These are phyloP conservation scores for Hirtodrosophila alboralis DNA, from an alignment of 2,888 invertebrate genomes.

Conservation along the genomic window DNA sequence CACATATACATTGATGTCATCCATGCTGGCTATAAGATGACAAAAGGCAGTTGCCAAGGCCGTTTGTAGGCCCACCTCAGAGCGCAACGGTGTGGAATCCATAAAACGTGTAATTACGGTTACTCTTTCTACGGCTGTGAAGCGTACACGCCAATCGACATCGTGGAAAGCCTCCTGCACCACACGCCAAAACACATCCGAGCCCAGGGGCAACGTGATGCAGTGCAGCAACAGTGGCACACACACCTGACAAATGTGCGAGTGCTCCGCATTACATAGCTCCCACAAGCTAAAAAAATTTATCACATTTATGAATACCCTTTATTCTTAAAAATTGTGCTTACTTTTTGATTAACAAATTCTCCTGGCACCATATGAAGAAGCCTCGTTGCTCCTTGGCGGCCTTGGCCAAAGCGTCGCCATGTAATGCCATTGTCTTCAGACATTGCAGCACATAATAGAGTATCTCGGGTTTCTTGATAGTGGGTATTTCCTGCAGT, in stretches of 20 bases:
- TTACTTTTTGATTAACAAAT: constrained; percentile 95
- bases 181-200: constrained; percentile 97
- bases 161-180: constrained; percentile 97
- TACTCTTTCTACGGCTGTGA: constrained; percentile 97
- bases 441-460: constrained; percentile 96
- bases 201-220: constrained; percentile 96
- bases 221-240: constrained; percentile 97
- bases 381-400: constrained; percentile 95
- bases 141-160: constrained; percentile 94
- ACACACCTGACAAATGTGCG: constrained; percentile 96
- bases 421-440: constrained; percentile 95
- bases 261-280: constrained; percentile 94
- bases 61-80: constrained; percentile 93
- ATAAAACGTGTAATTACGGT: constrained; percentile 96
- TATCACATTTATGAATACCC: not conserved
- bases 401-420: constrained; percentile 94
- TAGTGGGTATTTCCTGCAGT: constrained; percentile 90
- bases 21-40: constrained; percentile 97
- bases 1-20: constrained; percentile 97
- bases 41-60: constrained; percentile 98
- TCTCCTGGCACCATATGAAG: constrained; percentile 98
- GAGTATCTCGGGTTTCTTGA: constrained; percentile 95
- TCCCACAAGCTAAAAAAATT: constrained; percentile 91
- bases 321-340: constrained; percentile 46
- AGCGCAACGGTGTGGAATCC: constrained; percentile 94